Conservation (phyloP, 1,140 invertebrate genomes). For the Bombus fervidus region DNA sequence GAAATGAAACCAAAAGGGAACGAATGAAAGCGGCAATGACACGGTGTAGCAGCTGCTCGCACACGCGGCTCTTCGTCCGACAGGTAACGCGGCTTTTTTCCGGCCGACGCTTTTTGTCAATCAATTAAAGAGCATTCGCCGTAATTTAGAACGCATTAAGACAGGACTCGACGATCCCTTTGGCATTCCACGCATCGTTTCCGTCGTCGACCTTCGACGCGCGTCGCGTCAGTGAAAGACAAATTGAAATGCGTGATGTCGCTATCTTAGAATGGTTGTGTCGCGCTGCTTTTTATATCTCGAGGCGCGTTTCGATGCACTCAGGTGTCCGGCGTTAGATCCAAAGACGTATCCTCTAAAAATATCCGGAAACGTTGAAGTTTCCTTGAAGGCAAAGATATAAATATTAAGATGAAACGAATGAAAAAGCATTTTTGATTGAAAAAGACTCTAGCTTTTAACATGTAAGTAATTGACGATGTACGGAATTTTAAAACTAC, state of each 20-base stretch:
- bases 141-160: slow-evolving; percentile 78
- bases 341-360: no score
- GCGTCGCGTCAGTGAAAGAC: not conserved
- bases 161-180: slow-evolving; percentile 42
- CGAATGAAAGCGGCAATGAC: slow-evolving; percentile 58
- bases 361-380: no score
- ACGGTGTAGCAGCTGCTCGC: slow-evolving; percentile 50
- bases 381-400: no score
- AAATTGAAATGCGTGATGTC: not conserved
- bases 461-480: no score
- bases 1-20: not conserved
- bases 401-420: no score
- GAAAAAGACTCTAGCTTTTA: no score
- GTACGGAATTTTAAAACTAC: not conserved
- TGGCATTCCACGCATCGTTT: slow-evolving; percentile 50
- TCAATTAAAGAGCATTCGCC: slow-evolving; percentile 74
- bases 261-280: not conserved
- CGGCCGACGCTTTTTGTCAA: slow-evolving; percentile 73
- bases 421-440: no score
- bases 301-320: no score
- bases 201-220: slow-evolving; percentile 25
- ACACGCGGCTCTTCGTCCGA: not conserved
- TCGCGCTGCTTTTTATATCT: no score
- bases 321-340: no score
- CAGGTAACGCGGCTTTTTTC: slow-evolving; percentile 63